Conservation (phyloP, 2,113 vertebrate species). For the Plecotus auritus region DNA sequence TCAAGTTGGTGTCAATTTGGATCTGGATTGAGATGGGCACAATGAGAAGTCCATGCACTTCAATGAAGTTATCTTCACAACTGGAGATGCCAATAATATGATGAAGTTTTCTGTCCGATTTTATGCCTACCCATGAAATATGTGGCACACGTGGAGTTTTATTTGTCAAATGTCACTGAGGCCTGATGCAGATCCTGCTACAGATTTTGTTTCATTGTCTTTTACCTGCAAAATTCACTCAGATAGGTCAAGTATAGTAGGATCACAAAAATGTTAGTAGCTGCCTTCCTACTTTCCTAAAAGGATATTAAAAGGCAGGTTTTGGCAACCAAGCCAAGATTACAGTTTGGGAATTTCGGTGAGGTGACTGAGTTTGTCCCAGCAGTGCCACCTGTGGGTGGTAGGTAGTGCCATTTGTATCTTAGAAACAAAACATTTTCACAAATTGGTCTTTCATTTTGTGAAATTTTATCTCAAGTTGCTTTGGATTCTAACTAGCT, state of each 20-base stretch:
- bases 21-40: neutral
- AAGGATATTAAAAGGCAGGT: neutral
- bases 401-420: neutral
- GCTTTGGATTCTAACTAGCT: slow-evolving; percentile 11
- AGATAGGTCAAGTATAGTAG: neutral
- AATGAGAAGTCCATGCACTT: neutral
- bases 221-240: neutral
- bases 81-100: neutral
- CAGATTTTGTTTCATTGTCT: neutral
- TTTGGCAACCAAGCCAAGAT: neutral
- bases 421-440: neutral
- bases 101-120: neutral
- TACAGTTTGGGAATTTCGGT: neutral
- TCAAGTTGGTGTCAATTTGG: neutral
- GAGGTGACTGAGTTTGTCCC: neutral
- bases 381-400: neutral
- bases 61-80: neutral
- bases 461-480: slow-evolving; percentile 13
- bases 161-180: neutral
- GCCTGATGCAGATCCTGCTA: neutral
- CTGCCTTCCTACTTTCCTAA: neutral
- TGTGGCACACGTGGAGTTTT: neutral
- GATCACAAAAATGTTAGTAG: neutral
- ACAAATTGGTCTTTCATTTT: neutral
- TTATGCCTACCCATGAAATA: neutral